phyloP scores from a whole-genome alignment of 1,140 invertebrate species.

The Drosophila obscura region DNA sequence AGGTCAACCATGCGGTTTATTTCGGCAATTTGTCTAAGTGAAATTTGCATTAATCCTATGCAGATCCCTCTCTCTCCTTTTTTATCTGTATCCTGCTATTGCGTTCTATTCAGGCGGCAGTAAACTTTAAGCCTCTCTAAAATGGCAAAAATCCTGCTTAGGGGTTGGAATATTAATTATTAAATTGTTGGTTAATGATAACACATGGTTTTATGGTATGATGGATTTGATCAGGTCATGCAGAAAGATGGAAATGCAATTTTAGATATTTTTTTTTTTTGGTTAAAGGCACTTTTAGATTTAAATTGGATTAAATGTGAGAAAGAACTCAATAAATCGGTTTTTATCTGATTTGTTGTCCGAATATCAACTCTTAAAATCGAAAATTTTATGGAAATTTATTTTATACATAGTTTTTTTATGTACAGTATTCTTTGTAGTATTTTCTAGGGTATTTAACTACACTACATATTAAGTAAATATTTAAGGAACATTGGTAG shows the following conservation, averaged over 20 bases:
- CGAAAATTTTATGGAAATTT: too few species aligned
- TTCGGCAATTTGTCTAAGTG: conserved; percentile 71
- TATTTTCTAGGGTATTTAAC: not conserved
- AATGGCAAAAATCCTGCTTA: conserved; percentile 28
- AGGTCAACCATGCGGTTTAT: conserved; percentile 68
- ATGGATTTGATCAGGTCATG: not conserved
- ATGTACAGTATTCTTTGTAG: too few species aligned
- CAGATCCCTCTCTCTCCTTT: conserved; percentile 9
- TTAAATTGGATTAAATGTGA: too few species aligned
- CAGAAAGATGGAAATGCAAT: too few species aligned
- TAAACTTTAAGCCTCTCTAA: conserved; percentile 33
- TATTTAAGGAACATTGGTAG: too few species aligned
- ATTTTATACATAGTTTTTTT: too few species aligned
- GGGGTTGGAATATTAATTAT: conserved; percentile 38
- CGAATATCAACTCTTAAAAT: too few species aligned
- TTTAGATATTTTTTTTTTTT: too few species aligned
- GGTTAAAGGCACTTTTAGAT: too few species aligned
- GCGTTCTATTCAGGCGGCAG: conserved; percentile 47
- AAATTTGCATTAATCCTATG: conserved; percentile 73
- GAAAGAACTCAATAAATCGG: too few species aligned
- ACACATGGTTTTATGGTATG: conserved; percentile 21
- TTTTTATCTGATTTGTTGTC: too few species aligned
- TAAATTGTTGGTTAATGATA: conserved; percentile 28
- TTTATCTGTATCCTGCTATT: conserved; percentile 38
- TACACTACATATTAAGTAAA: too few species aligned